phyloP scores from a whole-genome alignment of 2,113 vertebrate species.

The human region GRCh38 chr9:115242501-115243000 shows the following conservation, averaged over 20 bases:
- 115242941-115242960: neutral
- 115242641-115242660: neutral
- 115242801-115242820: neutral
- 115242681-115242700: neutral
- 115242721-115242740: neutral
- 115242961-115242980: neutral
- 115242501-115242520: neutral
- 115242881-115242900: neutral
- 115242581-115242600: neutral
- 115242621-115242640: neutral
- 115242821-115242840: neutral
- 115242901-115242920: neutral
- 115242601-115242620: neutral
- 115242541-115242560: too few relatives aligned
- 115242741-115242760: neutral
- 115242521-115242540: too few relatives aligned
- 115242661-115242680: neutral
- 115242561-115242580: neutral
- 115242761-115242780: neutral
- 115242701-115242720: neutral
- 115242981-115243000: conserved; percentile 22
- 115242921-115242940: neutral
- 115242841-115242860: neutral
- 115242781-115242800: neutral
- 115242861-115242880: neutral